Conservation (phyloP, 1,140 invertebrate genomes). For the Drosophila athabasca region DNA sequence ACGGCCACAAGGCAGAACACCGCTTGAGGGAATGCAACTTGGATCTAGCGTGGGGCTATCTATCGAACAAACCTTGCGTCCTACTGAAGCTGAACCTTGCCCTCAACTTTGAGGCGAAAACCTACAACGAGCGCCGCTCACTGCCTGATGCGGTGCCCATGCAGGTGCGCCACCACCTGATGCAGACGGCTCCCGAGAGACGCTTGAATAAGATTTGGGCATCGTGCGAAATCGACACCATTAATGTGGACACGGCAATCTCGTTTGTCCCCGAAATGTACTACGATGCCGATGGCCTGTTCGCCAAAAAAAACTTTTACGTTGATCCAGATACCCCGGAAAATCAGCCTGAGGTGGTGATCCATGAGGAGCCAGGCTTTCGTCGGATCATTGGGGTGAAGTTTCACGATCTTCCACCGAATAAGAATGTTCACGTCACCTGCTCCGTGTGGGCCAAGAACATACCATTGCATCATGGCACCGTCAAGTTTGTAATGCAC, state of each 20-base stretch:
- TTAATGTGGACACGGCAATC: background rate
- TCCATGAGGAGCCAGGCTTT: constrained; percentile 11
- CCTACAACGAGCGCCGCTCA: constrained; percentile 29
- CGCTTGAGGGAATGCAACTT: constrained; percentile 45
- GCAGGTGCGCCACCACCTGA: constrained; percentile 33
- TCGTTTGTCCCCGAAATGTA: constrained; percentile 38
- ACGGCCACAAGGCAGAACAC: constrained; percentile 8
- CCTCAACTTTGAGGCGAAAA: constrained; percentile 25
- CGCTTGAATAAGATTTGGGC: constrained; percentile 53
- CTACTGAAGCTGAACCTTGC: constrained; percentile 56
- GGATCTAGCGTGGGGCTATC: constrained; percentile 53
- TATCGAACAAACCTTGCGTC: constrained; percentile 40
- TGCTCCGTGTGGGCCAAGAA: constrained; percentile 62
- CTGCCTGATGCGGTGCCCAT: constrained; percentile 35
- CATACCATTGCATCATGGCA: constrained; percentile 33
- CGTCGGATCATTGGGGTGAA: constrained; percentile 43
- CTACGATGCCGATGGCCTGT: constrained; percentile 34
- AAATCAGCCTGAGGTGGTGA: background rate
- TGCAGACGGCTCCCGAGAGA: constrained; percentile 19
- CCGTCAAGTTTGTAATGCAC: constrained; percentile 23
- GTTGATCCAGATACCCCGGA: constrained; percentile 17
- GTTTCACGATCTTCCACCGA: constrained; percentile 22
- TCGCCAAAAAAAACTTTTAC: constrained; percentile 5
- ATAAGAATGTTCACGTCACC: constrained; percentile 8
- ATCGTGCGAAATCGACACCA: constrained; percentile 10